Conservation (phyloP, 2,113 vertebrate species). For the Anser cygnoides region DNA sequence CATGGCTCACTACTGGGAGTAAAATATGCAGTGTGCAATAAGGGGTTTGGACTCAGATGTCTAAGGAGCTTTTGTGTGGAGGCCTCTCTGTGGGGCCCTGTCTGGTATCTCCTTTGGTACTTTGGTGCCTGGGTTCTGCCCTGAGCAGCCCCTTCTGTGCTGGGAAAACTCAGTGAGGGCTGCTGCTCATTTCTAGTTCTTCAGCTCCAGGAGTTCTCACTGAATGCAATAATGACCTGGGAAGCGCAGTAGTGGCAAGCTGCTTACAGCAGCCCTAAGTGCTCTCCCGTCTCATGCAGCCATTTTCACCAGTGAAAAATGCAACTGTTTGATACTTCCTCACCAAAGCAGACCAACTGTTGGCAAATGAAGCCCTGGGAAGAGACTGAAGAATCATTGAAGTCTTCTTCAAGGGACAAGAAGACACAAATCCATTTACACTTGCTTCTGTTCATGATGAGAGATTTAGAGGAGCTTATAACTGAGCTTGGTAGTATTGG, state of each 20-base stretch:
- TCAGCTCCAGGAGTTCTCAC: not conserved
- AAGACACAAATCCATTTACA: not conserved
- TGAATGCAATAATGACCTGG: not conserved
- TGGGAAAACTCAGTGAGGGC: not conserved
- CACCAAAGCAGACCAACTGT: not conserved
- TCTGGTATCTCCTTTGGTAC: not conserved
- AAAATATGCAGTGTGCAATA: not conserved
- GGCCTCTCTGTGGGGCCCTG: not conserved
- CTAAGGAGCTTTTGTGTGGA: not conserved
- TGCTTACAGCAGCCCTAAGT: not conserved
- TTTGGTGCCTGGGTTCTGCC: not conserved
- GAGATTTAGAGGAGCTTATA: not conserved
- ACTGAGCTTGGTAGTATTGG: not conserved
- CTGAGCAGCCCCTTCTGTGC: not conserved
- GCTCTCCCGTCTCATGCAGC: not conserved
- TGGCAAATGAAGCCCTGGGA: not conserved
- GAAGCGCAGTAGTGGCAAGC: not conserved
- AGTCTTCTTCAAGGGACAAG: not conserved
- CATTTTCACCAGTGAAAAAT: not conserved
- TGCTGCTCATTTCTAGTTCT: not conserved
- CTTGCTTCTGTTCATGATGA: not conserved
- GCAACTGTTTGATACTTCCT: not conserved
- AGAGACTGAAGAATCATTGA: not conserved
- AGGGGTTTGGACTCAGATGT: not conserved
- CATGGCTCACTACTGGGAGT: not conserved